These are phyloP conservation scores for Pangasius djambal DNA, from an alignment of 2,797 vertebrate genomes.

Conservation along the genomic window DNA sequence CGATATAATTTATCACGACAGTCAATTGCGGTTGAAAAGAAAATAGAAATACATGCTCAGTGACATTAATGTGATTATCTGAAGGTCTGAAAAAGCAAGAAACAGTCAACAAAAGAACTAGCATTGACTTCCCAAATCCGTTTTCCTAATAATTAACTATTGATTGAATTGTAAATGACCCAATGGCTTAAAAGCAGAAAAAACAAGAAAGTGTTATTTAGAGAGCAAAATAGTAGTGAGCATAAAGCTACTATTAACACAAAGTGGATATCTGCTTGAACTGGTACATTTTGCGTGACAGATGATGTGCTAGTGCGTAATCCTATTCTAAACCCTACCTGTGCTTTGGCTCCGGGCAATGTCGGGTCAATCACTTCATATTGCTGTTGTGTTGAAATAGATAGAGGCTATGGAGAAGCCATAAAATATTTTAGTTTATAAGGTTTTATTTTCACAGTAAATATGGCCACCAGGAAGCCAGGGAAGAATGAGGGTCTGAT, in stretches of 20 bases:
- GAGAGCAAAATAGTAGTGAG: constrained; percentile 34
- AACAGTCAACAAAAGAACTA: constrained; percentile 41
- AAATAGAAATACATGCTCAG: constrained; percentile 46
- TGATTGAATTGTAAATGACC: constrained; percentile 52
- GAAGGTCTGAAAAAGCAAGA: constrained; percentile 48
- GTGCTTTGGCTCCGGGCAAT: not conserved
- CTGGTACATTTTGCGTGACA: constrained; percentile 33
- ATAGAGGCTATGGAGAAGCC: not conserved
- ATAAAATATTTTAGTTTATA: not conserved
- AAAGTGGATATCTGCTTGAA: constrained; percentile 25
- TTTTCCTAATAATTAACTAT: constrained; percentile 59
- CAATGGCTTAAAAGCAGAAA: constrained; percentile 41
- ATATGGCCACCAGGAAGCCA: not conserved
- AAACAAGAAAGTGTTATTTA: constrained; percentile 46
- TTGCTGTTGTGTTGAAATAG: not conserved
- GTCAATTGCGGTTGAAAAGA: not conserved
- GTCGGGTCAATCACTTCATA: not conserved
- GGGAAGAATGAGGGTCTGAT: not conserved
- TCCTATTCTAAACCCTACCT: not conserved
- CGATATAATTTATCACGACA: constrained; percentile 10
- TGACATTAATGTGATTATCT: constrained; percentile 57
- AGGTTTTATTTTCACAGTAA: not conserved
- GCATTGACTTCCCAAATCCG: constrained; percentile 43
- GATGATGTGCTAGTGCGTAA: constrained; percentile 13
- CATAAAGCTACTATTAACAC: constrained; percentile 15